Evolutionary conservation across 2,797 vertebrate genomes (phyloP).

Genomic region (Sibirionetta formosa): DNA sequence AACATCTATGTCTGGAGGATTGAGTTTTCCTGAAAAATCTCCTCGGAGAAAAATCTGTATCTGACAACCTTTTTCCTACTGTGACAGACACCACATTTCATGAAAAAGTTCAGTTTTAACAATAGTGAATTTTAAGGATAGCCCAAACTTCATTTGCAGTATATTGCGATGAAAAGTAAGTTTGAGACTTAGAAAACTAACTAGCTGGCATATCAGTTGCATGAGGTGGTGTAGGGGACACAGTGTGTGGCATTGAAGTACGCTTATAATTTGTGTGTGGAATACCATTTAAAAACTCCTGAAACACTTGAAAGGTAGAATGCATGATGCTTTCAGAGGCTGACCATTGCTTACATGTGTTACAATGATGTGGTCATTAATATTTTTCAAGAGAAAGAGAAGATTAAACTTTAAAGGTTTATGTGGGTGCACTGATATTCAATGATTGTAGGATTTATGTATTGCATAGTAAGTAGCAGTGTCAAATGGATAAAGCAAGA

Average conservation of each 20-base stretch:
- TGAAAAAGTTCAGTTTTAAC: not conserved
- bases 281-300: not conserved
- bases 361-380: not conserved
- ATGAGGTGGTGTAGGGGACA: not conserved
- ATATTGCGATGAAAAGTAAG: not conserved
- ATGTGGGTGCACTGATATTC: not conserved
- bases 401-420: not conserved
- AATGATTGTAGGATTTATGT: not conserved
- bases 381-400: not conserved
- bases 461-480: not conserved
- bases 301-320: not conserved
- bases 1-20: not conserved
- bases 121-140: not conserved
- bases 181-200: not conserved
- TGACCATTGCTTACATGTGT: not conserved
- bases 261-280: accelerated
- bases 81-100: not conserved
- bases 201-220: not conserved
- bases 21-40: not conserved
- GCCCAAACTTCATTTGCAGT: not conserved
- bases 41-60: not conserved
- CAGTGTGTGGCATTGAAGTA: not conserved
- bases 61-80: not conserved
- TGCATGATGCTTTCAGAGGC: not conserved
- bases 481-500: not conserved